Base-by-base conservation (phyloP, 2,113 vertebrate species). In the Leucosticte australis region DNA sequence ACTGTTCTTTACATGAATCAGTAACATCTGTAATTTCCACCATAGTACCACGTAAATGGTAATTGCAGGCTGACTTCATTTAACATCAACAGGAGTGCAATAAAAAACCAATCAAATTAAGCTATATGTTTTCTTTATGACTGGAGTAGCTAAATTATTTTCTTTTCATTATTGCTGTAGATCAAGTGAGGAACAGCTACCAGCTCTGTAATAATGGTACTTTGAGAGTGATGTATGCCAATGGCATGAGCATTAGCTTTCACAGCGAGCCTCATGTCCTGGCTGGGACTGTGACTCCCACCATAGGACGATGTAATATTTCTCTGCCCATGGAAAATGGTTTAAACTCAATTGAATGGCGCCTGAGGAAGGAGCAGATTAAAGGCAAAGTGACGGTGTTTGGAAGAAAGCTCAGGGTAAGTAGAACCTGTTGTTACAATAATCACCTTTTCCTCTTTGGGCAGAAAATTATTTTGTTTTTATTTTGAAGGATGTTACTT, bases 161-260 rank as follows among this genome's bases (percentile, higher is more conserved):
- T 74, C 87, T 95, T 92, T 93, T 96, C 88, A 23, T 95, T 92
- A 64, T 97, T 96, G 95, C 94, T 97, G 90, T 98, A 99, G 99
- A 99, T 98, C 99, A 99, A 98, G 99, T 99, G 96, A 98, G 99
- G 96, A 99, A 99, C 98, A 99, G 98, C 98, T 99, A 99, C 98
- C 99, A 99, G 97, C 98, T 99, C 94, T 99, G 99, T 96, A 99
- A 99, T 95, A 99, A 99, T 11, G 99, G 99, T 53, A 99, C 99
- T 65, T 98, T 99, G 97, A 98, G 99, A 97, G 99, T 99, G 95
- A 98, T 99, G 99, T 99, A 99, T 24, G 99, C 99, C 96, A 99
- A 99, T 33, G 99, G 99, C 53, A 99, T 99, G 99, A 99, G 98
- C 31, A 99, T 99, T 98, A 99, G 99, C 97, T 99, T 99, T 97